These are phyloP conservation scores for Indicator maculatus DNA, from an alignment of 2,113 vertebrate genomes.

Conservation along the genomic window DNA sequence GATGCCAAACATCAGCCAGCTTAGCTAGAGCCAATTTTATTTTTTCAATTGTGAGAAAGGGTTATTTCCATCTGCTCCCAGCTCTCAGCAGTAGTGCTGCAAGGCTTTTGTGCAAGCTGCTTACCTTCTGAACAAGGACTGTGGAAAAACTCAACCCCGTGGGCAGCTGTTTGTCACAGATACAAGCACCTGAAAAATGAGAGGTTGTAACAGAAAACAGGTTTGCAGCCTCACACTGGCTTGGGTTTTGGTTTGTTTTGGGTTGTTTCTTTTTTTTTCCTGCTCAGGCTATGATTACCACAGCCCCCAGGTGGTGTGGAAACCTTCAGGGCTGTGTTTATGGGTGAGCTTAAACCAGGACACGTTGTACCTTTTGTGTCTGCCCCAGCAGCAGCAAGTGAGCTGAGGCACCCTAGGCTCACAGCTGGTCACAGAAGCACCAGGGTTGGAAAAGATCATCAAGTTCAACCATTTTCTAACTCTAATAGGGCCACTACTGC, in stretches of 20 bases:
- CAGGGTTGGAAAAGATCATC: no score
- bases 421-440: neutral
- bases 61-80: neutral
- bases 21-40: neutral
- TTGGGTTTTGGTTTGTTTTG: no score
- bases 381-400: neutral
- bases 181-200: constrained; percentile 1
- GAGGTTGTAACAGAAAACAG: neutral
- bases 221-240: neutral
- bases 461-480: no score
- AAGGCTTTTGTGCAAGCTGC: neutral
- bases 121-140: neutral
- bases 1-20: neutral
- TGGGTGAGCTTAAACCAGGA: neutral
- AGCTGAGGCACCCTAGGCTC: accelerated
- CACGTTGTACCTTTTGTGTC: neutral
- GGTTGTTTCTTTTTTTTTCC: neutral
- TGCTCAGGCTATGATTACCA: neutral
- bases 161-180: neutral
- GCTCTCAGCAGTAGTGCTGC: neutral
- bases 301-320: neutral
- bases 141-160: neutral
- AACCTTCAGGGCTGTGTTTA: neutral
- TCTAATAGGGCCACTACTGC: no score
- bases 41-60: neutral